These are phyloP conservation scores for Andrena hattorfiana DNA, from an alignment of 2,888 invertebrate genomes.

Conservation along the genomic window DNA sequence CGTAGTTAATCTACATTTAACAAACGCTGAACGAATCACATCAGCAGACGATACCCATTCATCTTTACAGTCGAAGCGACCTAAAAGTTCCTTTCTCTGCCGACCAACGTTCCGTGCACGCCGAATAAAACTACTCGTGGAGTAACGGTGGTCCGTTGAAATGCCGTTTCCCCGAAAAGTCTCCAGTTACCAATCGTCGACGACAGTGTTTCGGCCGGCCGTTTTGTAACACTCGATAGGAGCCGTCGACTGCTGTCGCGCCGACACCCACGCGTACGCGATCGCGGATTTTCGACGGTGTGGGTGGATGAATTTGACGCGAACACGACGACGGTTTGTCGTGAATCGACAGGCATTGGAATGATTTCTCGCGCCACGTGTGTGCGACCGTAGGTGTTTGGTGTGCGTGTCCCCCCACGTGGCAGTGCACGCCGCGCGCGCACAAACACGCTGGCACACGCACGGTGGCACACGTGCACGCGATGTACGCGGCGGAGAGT, in stretches of 20 bases:
- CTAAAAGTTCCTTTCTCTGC: too few relatives aligned
- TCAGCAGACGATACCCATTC: too few relatives aligned
- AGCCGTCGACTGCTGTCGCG: constrained; percentile 48
- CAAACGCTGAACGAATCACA: neutral
- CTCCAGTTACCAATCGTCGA: neutral
- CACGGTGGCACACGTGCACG: constrained; percentile 5
- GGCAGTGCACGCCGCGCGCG: constrained; percentile 21
- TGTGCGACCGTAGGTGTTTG: constrained; percentile 16
- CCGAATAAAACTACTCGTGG: too few relatives aligned
- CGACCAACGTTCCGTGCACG: too few relatives aligned
- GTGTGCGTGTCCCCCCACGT: constrained; percentile 37
- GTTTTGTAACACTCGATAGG: constrained; percentile 56
- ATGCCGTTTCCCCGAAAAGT: neutral
- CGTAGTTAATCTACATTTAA: neutral
- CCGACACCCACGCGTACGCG: constrained; percentile 1
- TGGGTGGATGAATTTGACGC: constrained; percentile 42
- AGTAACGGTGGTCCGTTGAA: neutral
- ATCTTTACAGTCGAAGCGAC: too few relatives aligned
- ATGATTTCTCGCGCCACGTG: constrained; percentile 51
- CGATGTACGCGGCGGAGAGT: neutral
- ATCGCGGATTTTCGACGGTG: constrained; percentile 57
- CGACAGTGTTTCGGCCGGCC: neutral
- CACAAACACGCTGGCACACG: neutral
- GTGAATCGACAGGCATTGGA: constrained; percentile 62
- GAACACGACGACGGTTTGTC: constrained; percentile 8